Percentiles rank a stretch among this genome's conserved stretches.
Conservation (phyloP, 2,888 invertebrate genomes). For the Arge pagana region DNA sequence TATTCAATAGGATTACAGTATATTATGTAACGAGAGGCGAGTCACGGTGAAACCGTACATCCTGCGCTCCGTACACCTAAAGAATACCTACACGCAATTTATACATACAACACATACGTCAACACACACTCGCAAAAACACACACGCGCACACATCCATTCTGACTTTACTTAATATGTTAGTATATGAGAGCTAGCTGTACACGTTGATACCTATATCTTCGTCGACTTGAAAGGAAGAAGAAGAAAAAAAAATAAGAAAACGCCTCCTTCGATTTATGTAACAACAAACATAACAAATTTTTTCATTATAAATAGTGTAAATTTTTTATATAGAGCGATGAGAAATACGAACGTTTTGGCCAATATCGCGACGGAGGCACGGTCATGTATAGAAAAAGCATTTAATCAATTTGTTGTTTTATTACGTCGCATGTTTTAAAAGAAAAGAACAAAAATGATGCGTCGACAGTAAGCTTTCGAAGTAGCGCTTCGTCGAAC, state of each 20-base stretch:
- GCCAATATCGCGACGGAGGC: conserved; percentile 33
- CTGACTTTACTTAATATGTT: conserved; percentile 37
- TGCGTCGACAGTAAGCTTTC: no score
- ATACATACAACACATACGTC: conserved; percentile 26
- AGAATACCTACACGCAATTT: conserved; percentile 12
- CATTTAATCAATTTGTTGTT: no score
- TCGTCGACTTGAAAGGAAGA: conserved; percentile 45
- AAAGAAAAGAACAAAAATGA: no score
- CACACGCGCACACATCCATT: conserved; percentile 31
- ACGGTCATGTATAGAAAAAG: conserved; percentile 46
- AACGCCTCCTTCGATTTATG: conserved; percentile 29
- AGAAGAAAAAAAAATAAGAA: no score
- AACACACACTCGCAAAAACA: conserved; percentile 33
- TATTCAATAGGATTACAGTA: conserved; percentile 46
- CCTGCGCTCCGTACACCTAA: neutral
- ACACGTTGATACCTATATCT: conserved; percentile 41
- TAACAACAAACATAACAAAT: conserved; percentile 39
- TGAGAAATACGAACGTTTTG: conserved; percentile 45
- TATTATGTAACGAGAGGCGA: conserved; percentile 31
- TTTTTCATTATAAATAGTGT: conserved; percentile 58
- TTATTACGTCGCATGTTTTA: no score
- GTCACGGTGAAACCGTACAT: neutral
- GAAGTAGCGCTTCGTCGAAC: no score
- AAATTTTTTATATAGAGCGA: conserved; percentile 58
- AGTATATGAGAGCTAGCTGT: conserved; percentile 41